phyloP scores from a whole-genome alignment of 2,797 vertebrate genomes.

The Setipinna tenuifilis region DNA sequence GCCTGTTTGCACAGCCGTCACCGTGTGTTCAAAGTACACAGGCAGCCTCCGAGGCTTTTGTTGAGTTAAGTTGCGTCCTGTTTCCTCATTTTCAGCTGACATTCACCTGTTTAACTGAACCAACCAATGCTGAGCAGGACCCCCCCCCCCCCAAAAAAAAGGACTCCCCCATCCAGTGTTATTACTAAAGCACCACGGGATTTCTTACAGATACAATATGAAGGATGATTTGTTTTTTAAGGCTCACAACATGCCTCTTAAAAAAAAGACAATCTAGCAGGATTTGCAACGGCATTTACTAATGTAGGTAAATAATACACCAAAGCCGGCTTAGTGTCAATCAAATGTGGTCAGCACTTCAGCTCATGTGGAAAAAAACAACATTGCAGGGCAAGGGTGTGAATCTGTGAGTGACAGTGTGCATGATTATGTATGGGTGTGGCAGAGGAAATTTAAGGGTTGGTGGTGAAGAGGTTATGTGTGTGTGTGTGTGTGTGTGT shows the following conservation, averaged over 20 bases:
- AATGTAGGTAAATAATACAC: conserved; percentile 39
- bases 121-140: conserved; percentile 23
- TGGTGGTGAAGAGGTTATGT: not conserved
- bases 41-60: conserved; percentile 53
- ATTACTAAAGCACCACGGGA: not conserved
- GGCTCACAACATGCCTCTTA: not conserved
- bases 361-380: conserved; percentile 21
- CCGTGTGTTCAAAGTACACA: conserved; percentile 57
- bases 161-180: conserved; percentile 38
- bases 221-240: not conserved
- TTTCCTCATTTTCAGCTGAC: conserved; percentile 42
- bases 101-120: conserved; percentile 53
- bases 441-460: not conserved
- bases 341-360: conserved; percentile 16
- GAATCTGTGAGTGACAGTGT: conserved; percentile 23
- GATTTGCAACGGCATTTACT: conserved; percentile 19
- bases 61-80: conserved; percentile 51
- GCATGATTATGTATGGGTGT: not conserved
- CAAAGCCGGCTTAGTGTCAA: conserved; percentile 31
- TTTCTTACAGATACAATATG: conserved; percentile 10
- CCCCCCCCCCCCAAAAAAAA: not conserved
- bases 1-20: conserved; percentile 73
- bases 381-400: not conserved
- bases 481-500: conserved; percentile 14
- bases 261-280: conserved; percentile 16